Evolutionary conservation across 1,140 invertebrate genomes (phyloP).

Genomic region (Zeugodacus cucurbitae): DNA sequence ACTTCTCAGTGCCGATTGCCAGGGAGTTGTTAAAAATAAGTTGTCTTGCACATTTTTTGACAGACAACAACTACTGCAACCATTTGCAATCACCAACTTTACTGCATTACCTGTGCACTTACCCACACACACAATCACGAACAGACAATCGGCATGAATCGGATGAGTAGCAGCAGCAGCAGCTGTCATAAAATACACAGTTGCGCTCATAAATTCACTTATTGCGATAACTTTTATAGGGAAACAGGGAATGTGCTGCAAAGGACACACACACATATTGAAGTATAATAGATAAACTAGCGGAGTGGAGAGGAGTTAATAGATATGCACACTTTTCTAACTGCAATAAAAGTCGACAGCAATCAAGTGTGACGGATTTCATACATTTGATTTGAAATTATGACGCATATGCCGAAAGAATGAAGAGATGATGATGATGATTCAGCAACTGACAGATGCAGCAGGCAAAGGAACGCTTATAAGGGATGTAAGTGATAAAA

Average conservation of each 20-base stretch:
- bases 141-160: too few relatives aligned
- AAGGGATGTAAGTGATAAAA: neutral
- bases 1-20: too few relatives aligned
- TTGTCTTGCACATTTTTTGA: neutral
- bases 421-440: too few relatives aligned
- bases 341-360: neutral
- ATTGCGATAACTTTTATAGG: neutral
- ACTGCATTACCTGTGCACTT: neutral
- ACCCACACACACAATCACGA: too few relatives aligned
- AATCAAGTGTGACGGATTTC: neutral
- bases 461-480: neutral
- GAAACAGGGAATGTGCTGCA: too few relatives aligned
- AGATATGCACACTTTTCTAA: neutral
- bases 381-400: conserved; percentile 18
- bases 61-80: neutral
- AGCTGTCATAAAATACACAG: neutral
- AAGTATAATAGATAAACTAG: too few relatives aligned
- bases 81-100: neutral
- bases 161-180: neutral
- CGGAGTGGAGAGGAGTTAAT: neutral
- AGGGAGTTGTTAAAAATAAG: neutral
- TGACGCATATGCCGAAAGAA: neutral
- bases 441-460: neutral
- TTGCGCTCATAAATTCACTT: conserved; percentile 1
- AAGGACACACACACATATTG: too few relatives aligned